Evolutionary conservation across 2,113 vertebrate species (phyloP), one percentile per base, ranked within the genome.

Genomic region (Dromaius novaehollandiae): DNA sequence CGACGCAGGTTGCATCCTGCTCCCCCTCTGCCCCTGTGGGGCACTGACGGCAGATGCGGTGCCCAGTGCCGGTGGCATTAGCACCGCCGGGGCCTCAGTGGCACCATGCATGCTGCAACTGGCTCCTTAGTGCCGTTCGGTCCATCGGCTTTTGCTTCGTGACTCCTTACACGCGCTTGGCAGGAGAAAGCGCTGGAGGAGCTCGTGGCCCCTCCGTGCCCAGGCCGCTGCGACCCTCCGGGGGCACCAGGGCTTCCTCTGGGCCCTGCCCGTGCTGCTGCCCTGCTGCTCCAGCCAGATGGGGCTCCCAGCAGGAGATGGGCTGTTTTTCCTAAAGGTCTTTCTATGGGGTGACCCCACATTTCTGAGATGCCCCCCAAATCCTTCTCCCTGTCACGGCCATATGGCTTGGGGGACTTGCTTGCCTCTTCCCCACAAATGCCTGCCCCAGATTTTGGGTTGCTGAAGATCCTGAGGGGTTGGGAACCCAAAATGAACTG

Each of bases 221-320:
- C 53, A 28, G 8, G 42, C 18, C 11, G 25, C 38, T 11, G 56
- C 0, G 0, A 18, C 9, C 14, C 3, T 20, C 9, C 13, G 3
- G 1, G 0, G 38, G 42, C 26, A 16, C 0, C 5, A 70, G 12
- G 53, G 17, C 4, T 74, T 73, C 22, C 20, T 12, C 50, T 6
- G 3, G 7, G 82, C 40, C 40, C 21, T 73, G 55, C 42, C 14
- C 38, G 38, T 38, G 38, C 38, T 38, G 38, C 38, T 38, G 82
- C 40, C 40, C 21, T 73, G 55, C 42, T 12, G 64, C n/a, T 60
- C 68, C 46, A 9, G 16, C 8, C 50, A 71, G 32, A 61, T 5
- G 2, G 1, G 2, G 16, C 64, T 56, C 50, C 44, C 55, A 26
- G 58, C 44, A 82, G 34, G n/a, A 76, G 28, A 32, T 65, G 69